Evolutionary conservation across 1,140 invertebrate species (phyloP).

Genomic region (Vanessa tameamea): DNA sequence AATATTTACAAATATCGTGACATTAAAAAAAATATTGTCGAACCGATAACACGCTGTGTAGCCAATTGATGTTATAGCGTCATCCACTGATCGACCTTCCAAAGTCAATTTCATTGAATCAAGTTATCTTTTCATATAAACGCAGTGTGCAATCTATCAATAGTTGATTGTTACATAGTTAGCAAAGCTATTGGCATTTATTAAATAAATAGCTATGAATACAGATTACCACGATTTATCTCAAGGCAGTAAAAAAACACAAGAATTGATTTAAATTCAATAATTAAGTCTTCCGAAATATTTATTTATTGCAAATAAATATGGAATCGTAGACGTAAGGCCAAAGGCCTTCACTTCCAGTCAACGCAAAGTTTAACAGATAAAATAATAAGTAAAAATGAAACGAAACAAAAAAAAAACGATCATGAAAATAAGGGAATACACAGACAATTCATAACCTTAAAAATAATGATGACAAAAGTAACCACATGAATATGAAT

Average conservation of each 20-base stretch:
- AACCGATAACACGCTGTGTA: constrained; percentile 1
- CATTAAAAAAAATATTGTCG: background rate
- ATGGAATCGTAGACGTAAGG: too few relatives aligned
- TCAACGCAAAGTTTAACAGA: too few relatives aligned
- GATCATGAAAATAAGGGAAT: too few relatives aligned
- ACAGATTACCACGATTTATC: background rate
- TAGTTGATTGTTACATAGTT: constrained; percentile 6
- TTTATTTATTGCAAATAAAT: too few relatives aligned
- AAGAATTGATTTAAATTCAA: background rate
- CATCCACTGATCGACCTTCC: constrained; percentile 20
- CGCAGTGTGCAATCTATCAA: constrained; percentile 8
- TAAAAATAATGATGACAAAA: too few relatives aligned
- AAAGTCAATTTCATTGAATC: constrained; percentile 27
- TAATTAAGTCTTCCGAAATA: background rate
- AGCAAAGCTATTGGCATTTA: background rate
- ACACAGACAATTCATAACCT: too few relatives aligned
- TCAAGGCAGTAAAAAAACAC: background rate
- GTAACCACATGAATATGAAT: too few relatives aligned
- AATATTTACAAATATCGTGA: background rate
- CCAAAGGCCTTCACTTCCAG: too few relatives aligned
- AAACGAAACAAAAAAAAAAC: too few relatives aligned
- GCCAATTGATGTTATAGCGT: constrained; percentile 23
- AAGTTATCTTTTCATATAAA: constrained; percentile 13
- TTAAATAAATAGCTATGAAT: background rate
- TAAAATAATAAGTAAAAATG: too few relatives aligned